Base-by-base conservation (phyloP, 2,113 vertebrate genomes). In the Rhagologus leucostigma region DNA sequence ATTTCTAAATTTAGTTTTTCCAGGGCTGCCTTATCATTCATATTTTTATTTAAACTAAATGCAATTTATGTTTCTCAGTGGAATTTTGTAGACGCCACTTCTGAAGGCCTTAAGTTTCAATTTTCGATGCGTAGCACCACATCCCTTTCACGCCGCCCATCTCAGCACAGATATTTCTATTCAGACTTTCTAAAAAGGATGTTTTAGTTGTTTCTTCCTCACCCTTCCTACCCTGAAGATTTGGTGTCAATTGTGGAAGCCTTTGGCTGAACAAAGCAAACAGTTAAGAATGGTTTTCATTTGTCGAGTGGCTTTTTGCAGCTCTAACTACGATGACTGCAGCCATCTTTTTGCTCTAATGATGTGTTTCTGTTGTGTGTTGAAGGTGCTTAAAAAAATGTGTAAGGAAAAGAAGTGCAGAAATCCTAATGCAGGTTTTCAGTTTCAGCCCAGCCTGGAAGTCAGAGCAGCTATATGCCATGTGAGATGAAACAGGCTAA, bases 401-500 rank as follows among this genome's bases (percentile, higher is more conserved):
- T 21, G 22, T 21, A 50, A 74, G 46, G 89, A 52, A 46, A 67
- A 64, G 56, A 65, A 56, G 44, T n/a, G 39, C 49, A 52, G 33
- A 29, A 55, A 73, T 18, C n/a, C 39, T 83, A 41, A 70, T 15
- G 11, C 7, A 81, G 77, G 7, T 91, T 95, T 96, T 73, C 63
- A 71, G 20, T 32, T 88, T 33, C 67, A 84, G 41, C 37, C 83
- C 87, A 74, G 2, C 87, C 63, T 94, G 82, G 79, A 90, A 96
- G 87, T 86, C 84, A 87, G 79, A 95, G 64, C 77, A 97, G 56
- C 70, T 89, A 4, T 63, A 57, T 95, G 93, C 87, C 87, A 70
- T 46, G 44, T 96, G 97, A 97, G 52, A 96, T 96, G 87, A 94
- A 94, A 57, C 96, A 97, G 95, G 88, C 77, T 77, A 65, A 84